Evolutionary conservation across 2,797 vertebrate species (phyloP).

Genomic region (Acanthornis magna): DNA sequence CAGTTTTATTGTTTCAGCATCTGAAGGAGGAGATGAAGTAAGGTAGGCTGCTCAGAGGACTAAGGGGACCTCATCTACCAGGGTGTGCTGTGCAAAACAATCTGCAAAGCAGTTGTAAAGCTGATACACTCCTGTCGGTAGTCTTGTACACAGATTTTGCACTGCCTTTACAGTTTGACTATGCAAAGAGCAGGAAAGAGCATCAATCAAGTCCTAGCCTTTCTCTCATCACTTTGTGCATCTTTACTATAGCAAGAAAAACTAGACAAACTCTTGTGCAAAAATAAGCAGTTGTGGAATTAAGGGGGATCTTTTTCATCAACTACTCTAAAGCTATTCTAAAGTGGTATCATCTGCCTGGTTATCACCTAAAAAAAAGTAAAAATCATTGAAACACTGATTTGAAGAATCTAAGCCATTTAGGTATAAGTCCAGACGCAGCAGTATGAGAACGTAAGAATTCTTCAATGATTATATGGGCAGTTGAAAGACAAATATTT

Average conservation of each 20-base stretch:
- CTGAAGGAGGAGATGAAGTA: neutral
- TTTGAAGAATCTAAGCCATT: neutral
- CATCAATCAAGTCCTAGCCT: neutral
- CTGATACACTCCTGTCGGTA: neutral
- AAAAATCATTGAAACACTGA: neutral
- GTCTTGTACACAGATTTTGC: neutral
- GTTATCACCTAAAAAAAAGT: neutral
- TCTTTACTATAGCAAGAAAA: neutral
- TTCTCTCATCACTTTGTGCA: neutral
- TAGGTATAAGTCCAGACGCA: neutral
- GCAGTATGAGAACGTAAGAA: neutral
- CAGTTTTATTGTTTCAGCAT: neutral
- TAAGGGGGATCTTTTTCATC: neutral
- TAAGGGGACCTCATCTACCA: neutral
- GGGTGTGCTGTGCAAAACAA: neutral
- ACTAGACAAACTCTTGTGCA: neutral
- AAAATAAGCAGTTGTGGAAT: neutral
- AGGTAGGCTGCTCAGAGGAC: neutral
- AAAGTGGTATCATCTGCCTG: neutral
- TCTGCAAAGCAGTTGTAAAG: neutral
- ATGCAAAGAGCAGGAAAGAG: neutral
- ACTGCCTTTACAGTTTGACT: neutral
- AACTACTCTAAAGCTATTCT: neutral
- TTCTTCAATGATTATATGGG: neutral
- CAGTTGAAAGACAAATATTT: neutral